These are phyloP conservation scores for Tridacna crocea DNA, from an alignment of 2,888 invertebrate species.

Conservation along the genomic window DNA sequence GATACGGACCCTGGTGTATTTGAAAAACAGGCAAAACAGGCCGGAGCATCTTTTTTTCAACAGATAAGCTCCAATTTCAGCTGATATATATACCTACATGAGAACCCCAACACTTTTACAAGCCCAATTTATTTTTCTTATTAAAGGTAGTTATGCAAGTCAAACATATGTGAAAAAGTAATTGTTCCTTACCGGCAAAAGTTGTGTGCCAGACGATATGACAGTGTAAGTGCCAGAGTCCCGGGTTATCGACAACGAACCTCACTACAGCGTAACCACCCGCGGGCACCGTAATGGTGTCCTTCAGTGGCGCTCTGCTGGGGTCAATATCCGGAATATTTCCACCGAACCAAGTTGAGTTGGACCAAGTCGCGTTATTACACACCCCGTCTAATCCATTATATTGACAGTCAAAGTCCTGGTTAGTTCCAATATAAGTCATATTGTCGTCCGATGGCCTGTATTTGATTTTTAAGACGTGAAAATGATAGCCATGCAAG, in stretches of 20 bases:
- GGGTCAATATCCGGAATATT: conserved; percentile 28
- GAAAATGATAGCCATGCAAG: conserved; percentile 43
- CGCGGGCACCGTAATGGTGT: conserved; percentile 75
- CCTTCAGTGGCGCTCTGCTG: conserved; percentile 24
- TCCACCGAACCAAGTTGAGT: conserved; percentile 28
- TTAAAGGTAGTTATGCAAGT: background rate
- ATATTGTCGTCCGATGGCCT: conserved; percentile 12
- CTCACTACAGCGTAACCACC: conserved; percentile 78
- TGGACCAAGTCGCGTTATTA: conserved; percentile 33
- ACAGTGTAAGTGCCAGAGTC: conserved; percentile 77
- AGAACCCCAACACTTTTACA: too few species aligned
- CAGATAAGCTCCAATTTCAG: too few species aligned
- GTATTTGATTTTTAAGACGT: conserved; percentile 35
- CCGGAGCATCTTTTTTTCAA: too few species aligned
- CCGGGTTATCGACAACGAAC: conserved; percentile 77
- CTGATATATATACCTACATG: too few species aligned
- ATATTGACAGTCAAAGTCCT: conserved; percentile 26
- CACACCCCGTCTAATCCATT: conserved; percentile 16
- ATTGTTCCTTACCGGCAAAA: background rate
- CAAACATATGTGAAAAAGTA: background rate
- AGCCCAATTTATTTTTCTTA: too few species aligned
- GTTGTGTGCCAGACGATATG: conserved; percentile 71
- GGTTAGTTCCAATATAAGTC: background rate
- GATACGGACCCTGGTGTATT: too few species aligned
- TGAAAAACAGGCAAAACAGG: too few species aligned